Base-by-base conservation (phyloP, 2,888 invertebrate species). In the Limnephilus lunatus region DNA sequence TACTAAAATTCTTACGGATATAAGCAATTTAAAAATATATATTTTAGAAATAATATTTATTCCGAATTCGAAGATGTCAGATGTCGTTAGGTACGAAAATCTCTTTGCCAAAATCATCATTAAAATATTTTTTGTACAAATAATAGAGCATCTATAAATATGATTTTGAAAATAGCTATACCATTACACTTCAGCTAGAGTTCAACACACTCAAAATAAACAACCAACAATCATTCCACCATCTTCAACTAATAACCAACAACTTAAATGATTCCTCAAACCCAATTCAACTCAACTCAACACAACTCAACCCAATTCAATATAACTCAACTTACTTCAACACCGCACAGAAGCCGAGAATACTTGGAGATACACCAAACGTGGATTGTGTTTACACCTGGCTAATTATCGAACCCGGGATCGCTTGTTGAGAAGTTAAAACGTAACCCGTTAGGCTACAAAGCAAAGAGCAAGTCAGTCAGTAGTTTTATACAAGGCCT, bases 351-450 rank as follows among this genome's bases (percentile, higher is more conserved):
- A 35, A 83, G 83, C 83, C 83, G 83, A 68, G 68, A 68, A 68
- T 35, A 19, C 35, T 83, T 7, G 35, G 68, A 68, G 25, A 68
- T 68, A 39, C 68, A 68, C 68, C 25, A 68, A 9, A 25, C 68
- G 68, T n/a, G 68, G 7, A 25, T 35, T 39, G 83, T 83, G 32
- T 83, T 83, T 83, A 83, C 83, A 83, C 19, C 83, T 25, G 25
- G 83, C 83, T 83, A 83, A 83, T 83, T 83, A 83, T 83, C 83
- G 32, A 83, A 83, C 83, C 83, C 15, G 35, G 35, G 35, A 32
- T 14, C 32, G 25, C 35, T 39, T 83, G 44, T 44, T 44, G 12
- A 39, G 83, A 25, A 25, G 83, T 32, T 83, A 32, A 83, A 83
- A 83, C 15, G 31, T 15, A 31, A 32, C 31, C 82, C 82, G 82